Conservation (phyloP, 2,888 invertebrate genomes). For the Stenolophus ochropezus region DNA sequence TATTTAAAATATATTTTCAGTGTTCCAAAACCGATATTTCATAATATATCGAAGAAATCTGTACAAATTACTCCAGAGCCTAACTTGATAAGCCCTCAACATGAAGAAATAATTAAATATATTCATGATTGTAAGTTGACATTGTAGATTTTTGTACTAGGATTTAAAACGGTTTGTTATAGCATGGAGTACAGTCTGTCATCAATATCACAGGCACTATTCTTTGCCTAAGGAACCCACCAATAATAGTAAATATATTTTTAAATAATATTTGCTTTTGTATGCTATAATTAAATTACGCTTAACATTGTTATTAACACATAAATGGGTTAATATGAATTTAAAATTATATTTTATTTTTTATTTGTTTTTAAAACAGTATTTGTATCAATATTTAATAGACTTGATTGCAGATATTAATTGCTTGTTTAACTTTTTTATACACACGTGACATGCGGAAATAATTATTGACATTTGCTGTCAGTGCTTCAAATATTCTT, state of each 20-base stretch:
- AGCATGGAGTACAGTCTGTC: conserved; percentile 55
- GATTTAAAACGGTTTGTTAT: neutral
- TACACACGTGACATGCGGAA: no score
- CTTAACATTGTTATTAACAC: no score
- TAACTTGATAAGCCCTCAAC: conserved; percentile 83
- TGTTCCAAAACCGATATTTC: conserved; percentile 88
- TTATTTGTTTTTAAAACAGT: no score
- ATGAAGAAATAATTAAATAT: conserved; percentile 90
- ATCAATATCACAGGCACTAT: conserved; percentile 45
- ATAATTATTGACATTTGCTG: no score
- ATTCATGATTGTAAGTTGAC: conserved; percentile 87
- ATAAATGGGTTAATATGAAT: no score
- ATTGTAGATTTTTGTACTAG: neutral
- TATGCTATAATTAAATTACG: conserved; percentile 65
- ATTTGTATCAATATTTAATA: no score
- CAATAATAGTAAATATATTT: conserved; percentile 52
- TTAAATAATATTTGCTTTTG: neutral
- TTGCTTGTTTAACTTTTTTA: no score
- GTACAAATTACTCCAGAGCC: conserved; percentile 76
- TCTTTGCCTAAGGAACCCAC: conserved; percentile 44
- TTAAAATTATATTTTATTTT: no score
- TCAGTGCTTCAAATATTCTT: no score
- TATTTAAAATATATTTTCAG: conserved; percentile 74
- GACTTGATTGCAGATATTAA: no score
- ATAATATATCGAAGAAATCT: conserved; percentile 74